Base-by-base conservation (phyloP, 2,888 invertebrate species). In the Pharmacophagus antenor region DNA sequence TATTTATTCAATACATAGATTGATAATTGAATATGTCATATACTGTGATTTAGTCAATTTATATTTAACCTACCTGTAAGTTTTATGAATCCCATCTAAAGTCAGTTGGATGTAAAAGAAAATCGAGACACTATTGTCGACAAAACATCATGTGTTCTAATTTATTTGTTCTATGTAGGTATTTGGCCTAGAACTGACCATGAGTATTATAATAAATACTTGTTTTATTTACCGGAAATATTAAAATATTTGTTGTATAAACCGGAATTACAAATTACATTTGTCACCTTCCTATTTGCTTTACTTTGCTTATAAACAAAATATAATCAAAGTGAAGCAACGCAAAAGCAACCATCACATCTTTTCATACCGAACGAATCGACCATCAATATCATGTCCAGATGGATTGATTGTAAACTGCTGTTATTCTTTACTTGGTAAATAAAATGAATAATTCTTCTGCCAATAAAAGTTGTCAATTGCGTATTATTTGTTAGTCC, bases 221-320 rank as follows among this genome's bases (percentile, higher is more conserved):
- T 31, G n/a, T 31, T 21, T 31, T 10, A n/a, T 21, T 27, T 46
- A 46, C 27, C 46, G 54, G 46, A 54, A 46, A 18, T 44, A n/a
- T 48, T 48, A 18, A 20, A 23, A 25, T 25, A 46, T 44, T 54
- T 44, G 44, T 46, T 46, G 44, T 27, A 46, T 54, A 46, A 54
- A 54, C 27, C 25, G 54, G 46, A 54, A 54, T 21, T 6, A 23
- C 5, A 10, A 42, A 42, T 53, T 22, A 22, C 22, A 53, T n/a
- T 37, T n/a, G 4, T 37, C 15, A 6, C 12, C 6, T 37, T 37
- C n/a, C 1, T 8, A n/a, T 37, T 37, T 37, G 37, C 5, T n/a
- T n/a, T n/a, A n/a, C n/a, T n/a, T n/a, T n/a, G n/a, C n/a, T n/a
- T n/a, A n/a, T n/a, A n/a, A n/a, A n/a, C n/a, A n/a, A n/a, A n/a